These are phyloP conservation scores for Ibycter americanus DNA, from an alignment of 2,797 vertebrate species.

Conservation along the genomic window DNA sequence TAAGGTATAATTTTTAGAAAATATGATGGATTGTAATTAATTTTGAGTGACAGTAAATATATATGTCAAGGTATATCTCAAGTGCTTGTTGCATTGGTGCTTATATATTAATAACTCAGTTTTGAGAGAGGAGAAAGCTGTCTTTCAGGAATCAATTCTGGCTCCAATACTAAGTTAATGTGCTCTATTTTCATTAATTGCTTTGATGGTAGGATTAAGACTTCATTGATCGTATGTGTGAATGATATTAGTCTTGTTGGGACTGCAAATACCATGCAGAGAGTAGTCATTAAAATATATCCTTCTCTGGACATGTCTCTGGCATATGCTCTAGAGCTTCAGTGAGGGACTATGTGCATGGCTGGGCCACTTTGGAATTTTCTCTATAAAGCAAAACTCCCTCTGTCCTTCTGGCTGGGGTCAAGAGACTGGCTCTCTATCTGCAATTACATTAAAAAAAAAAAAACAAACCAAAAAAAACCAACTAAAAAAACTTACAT, in stretches of 20 bases:
- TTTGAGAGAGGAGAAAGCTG: not conserved
- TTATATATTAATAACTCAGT: not conserved
- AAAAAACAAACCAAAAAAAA: not conserved
- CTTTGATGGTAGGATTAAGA: constrained; percentile 25
- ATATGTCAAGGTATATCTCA: not conserved
- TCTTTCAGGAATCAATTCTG: constrained; percentile 19
- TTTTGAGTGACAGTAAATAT: constrained; percentile 31
- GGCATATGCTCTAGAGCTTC: not conserved
- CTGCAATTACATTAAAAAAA: not conserved
- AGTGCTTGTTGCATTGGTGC: not conserved
- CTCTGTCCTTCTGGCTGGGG: not conserved
- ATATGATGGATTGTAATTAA: not conserved
- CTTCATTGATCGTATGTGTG: constrained; percentile 18
- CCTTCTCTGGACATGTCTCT: not conserved
- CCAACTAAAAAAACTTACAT: not conserved
- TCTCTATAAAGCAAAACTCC: not conserved
- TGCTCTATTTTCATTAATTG: constrained; percentile 48
- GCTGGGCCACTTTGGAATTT: not conserved
- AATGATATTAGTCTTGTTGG: constrained; percentile 1
- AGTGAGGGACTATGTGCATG: not conserved
- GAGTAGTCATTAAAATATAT: not conserved
- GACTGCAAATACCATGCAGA: constrained; percentile 6
- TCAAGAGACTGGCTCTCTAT: not conserved
- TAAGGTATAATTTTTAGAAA: constrained; percentile 8
- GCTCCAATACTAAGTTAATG: not conserved